Conservation (phyloP, 2,888 invertebrate genomes). For the Colletes collaris region DNA sequence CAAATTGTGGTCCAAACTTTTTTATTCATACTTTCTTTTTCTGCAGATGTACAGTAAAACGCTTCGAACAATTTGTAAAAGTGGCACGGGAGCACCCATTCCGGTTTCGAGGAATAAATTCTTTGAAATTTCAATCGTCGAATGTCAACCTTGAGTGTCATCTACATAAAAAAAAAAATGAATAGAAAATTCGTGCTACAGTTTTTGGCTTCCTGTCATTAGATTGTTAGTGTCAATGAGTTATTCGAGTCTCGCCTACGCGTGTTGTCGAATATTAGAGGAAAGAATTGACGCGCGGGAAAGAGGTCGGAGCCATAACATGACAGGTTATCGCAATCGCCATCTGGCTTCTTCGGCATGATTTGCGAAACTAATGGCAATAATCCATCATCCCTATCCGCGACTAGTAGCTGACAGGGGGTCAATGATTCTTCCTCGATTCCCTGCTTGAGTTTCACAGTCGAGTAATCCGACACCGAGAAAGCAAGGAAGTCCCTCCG, state of each 20-base stretch:
- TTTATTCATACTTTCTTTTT: too few relatives aligned
- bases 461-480: constrained; percentile 26
- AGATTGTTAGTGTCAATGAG: too few relatives aligned
- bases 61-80: too few relatives aligned
- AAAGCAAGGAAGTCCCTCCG: neutral
- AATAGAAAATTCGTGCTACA: too few relatives aligned
- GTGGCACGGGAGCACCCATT: too few relatives aligned
- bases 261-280: neutral
- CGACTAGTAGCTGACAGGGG: constrained; percentile 44
- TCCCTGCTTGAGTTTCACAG: constrained; percentile 28
- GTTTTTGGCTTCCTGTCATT: too few relatives aligned
- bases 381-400: constrained; percentile 59
- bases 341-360: constrained; percentile 15
- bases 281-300: constrained; percentile 3
- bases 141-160: too few relatives aligned
- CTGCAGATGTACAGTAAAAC: too few relatives aligned
- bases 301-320: constrained; percentile 14
- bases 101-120: too few relatives aligned
- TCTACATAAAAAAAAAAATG: too few relatives aligned
- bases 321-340: constrained; percentile 18
- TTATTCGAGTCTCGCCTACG: neutral
- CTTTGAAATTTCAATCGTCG: too few relatives aligned
- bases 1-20: too few relatives aligned
- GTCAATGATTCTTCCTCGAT: constrained; percentile 47
- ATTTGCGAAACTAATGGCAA: constrained; percentile 58